Evolutionary conservation across 1,140 invertebrate genomes (phyloP), one percentile per base, ranked within the genome.

Genomic region (Bicyclus anynana): DNA sequence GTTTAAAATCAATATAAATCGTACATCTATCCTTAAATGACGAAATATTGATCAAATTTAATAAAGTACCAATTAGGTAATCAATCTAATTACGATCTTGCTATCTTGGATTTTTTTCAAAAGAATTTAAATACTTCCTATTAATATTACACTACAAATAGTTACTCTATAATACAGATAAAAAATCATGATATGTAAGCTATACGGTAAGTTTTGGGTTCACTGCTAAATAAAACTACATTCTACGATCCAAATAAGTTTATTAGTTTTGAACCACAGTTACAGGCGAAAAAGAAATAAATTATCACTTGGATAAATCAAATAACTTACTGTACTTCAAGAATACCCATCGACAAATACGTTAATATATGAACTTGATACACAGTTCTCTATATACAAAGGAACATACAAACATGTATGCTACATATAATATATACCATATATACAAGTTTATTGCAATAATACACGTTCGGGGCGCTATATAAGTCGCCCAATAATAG

Each of bases 301-400:
- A 79, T n/a, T 74, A 77, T 71, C 58, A 70, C 64, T 68, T 69
- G 64, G 55, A 64, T 63, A 63, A 59, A 57, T 57, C 40, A 62
- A 61, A 42, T 37, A 55, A 55, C 59, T 66, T 67, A 62, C 77
- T 84, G 78, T 79, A 84, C 76, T 80, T 63, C 54, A 54, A 38
- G 37, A 42, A 60, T 60, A 60, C 58, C 47, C 54, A 60, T 49
- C 23, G 49, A 52, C 33, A 26, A 42, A 54, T 49, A 66, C 42
- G 63, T 62, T 62, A 66, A 62, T 59, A 54, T 63, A 66, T 57
- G 63, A 65, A 62, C 55, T 59, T 49, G 52, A 38, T 46, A 48
- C 33, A 55, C 48, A 55, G 53, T 68, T 54, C 54, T 50, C 66
- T 80, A 83, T 83, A 73, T 83, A 80, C 77, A 80, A 84, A 81